Evolutionary conservation across 2,888 invertebrate species (phyloP), one percentile per base, ranked within the genome.

Genomic region (Cheilosia vulpina): DNA sequence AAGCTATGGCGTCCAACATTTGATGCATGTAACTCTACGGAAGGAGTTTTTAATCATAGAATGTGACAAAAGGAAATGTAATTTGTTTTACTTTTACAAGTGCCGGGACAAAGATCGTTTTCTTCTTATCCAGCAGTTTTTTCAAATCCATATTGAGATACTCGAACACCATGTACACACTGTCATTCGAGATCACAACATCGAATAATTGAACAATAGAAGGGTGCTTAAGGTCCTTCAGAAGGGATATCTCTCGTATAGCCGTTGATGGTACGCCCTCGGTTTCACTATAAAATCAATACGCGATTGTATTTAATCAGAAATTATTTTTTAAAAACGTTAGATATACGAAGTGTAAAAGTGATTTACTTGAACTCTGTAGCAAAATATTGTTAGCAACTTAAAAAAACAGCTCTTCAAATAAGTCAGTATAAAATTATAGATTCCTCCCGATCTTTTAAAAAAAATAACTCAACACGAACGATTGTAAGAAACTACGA

Each of bases 191-290:
- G 88, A 97, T 96, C 77, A 98, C 95, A 76, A 99, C 97, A 93
- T 98, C 98, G 88, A 96, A 94, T 55, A 99, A 93, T 88, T 96
- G 96, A 75, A 99, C 98, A 84, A 99, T 96, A 88, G 96, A 97
- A 0, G 96, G 96, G 93, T 99, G 99, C 60, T 95, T 94, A 52
- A 99, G 93, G 90, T 96, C 97, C 90, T 97, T 97, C 73, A 99
- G 93, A 73, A 99, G 94, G 0, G 98, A 97, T 89, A 99, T 98
- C 94, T 99, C 99, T 76, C 99, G 94, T 87, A 99, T 96, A 4
- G 99, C 98, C 27, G 99, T 99, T 31, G 98, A 98, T 19, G 99
- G 99, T 21, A 99, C 97, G 21, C 99, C 99, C 93, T 99, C 99
- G 0, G 97, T 96, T 92, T 99, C 98, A 89, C 97, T 98, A 91